Conservation (phyloP, 2,888 invertebrate species). For the Erpobdella octoculata region DNA sequence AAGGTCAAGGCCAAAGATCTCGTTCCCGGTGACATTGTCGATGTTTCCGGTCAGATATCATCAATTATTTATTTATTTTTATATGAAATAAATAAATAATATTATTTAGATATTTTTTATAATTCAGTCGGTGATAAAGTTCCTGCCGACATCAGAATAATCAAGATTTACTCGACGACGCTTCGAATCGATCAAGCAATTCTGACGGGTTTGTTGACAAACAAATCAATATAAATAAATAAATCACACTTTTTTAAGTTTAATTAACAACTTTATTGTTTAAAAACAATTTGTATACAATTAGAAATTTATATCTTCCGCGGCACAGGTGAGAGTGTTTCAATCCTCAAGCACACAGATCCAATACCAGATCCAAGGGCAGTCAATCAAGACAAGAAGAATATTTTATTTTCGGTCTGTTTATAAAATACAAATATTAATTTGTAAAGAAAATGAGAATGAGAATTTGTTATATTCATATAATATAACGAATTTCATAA, state of each 20-base stretch:
- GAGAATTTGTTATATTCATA: no score
- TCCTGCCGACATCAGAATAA: slow-evolving; percentile 93
- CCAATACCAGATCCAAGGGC: slow-evolving; percentile 93
- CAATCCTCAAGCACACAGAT: slow-evolving; percentile 98
- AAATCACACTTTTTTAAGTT: neutral
- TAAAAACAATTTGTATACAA: no score
- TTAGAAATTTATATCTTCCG: no score
- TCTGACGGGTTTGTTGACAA: slow-evolving; percentile 62
- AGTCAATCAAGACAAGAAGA: slow-evolving; percentile 99
- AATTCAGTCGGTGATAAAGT: slow-evolving; percentile 93
- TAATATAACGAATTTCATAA: no score
- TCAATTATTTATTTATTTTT: no score
- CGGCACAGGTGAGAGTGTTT: slow-evolving; percentile 87
- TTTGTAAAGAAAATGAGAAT: no score
- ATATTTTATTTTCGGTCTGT: slow-evolving; percentile 83
- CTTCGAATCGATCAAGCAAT: slow-evolving; percentile 99
- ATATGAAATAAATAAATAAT: no score
- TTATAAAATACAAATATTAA: no score
- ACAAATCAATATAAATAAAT: neutral
- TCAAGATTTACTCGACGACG: slow-evolving; percentile 93
- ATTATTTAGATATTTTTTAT: neutral
- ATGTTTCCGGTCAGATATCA: slow-evolving; percentile 56
- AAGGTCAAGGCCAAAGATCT: slow-evolving; percentile 94
- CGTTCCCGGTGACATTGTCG: slow-evolving; percentile 96
- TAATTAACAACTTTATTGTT: neutral